phyloP scores from a whole-genome alignment of 2,113 vertebrate genomes.

The Oreamnos americanus region DNA sequence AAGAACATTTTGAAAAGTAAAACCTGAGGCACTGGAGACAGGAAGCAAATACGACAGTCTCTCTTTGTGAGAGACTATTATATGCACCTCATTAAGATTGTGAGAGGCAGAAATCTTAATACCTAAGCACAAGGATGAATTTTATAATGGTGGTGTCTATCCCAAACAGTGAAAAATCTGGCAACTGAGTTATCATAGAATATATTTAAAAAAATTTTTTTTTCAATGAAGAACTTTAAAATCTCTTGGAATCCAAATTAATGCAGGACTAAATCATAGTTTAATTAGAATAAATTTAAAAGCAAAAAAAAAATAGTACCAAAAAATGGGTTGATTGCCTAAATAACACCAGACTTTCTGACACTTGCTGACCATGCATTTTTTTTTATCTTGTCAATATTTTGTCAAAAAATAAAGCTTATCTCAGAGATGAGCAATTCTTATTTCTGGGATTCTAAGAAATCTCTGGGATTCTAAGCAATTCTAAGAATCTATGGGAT shows the following conservation, averaged over 20 bases:
- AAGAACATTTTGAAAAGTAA: background rate
- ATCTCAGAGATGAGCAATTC: background rate
- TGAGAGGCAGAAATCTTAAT: background rate
- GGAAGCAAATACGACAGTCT: background rate
- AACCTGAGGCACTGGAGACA: background rate
- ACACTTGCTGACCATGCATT: background rate
- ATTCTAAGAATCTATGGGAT: background rate
- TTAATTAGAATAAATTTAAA: background rate
- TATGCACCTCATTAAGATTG: background rate
- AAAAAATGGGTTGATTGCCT: background rate
- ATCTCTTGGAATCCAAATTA: background rate
- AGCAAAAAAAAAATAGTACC: background rate
- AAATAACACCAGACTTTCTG: background rate
- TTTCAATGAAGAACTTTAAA: conserved; percentile 1
- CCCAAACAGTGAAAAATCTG: background rate
- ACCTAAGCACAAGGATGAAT: background rate
- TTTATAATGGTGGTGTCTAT: background rate
- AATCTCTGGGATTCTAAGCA: background rate
- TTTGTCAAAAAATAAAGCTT: background rate
- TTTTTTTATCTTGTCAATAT: background rate
- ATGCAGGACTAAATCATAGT: background rate
- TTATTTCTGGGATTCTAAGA: background rate
- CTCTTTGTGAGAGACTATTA: background rate
- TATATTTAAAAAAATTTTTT: background rate
- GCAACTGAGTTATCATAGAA: background rate